Conservation (phyloP, 2,888 invertebrate genomes). For the Synergus umbraculus region DNA sequence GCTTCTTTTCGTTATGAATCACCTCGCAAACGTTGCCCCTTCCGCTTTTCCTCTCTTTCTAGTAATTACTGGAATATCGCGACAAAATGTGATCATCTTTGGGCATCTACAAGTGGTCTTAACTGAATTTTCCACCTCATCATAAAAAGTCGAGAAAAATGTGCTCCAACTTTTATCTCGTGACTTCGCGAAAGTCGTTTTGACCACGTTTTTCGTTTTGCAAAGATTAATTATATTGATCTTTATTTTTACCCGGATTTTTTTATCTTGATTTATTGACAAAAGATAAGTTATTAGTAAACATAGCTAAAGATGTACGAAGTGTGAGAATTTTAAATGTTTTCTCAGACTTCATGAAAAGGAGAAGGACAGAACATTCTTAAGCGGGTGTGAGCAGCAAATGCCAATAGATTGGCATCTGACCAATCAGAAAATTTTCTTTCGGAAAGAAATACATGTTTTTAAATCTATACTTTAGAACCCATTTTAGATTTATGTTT, state of each 20-base stretch:
- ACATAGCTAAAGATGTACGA: neutral
- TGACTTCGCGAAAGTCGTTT: neutral
- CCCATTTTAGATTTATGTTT: neutral
- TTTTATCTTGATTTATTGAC: neutral
- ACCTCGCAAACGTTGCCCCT: slow-evolving; percentile 43
- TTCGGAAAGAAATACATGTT: neutral
- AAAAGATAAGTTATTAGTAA: neutral
- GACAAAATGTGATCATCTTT: neutral
- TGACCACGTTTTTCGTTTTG: neutral
- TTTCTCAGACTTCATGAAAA: neutral
- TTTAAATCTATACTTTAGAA: neutral
- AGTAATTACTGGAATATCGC: slow-evolving; percentile 10
- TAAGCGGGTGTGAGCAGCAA: neutral
- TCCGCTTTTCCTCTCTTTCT: slow-evolving; percentile 30
- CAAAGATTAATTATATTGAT: neutral
- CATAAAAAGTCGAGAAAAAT: neutral
- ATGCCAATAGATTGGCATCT: neutral
- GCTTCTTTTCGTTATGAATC: slow-evolving; percentile 42
- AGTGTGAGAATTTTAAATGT: neutral
- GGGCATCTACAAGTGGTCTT: neutral
- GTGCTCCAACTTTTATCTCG: neutral
- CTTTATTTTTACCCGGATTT: neutral
- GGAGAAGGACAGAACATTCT: neutral
- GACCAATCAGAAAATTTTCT: neutral
- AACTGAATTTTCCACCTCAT: neutral